Evolutionary conservation across 1,140 invertebrate species (phyloP).

Genomic region (Lycorma delicatula): DNA sequence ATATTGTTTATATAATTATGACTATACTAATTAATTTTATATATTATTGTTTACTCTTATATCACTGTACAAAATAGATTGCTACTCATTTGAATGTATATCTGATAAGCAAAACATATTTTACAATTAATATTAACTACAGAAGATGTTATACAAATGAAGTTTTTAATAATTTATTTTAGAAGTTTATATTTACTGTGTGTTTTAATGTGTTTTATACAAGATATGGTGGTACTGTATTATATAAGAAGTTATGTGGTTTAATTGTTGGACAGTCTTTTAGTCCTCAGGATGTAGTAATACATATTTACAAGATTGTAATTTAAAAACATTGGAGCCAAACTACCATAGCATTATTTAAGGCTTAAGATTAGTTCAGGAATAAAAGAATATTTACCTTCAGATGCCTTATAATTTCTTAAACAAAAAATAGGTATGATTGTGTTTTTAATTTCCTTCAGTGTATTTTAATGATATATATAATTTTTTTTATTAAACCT

Average conservation of each 20-base stretch:
- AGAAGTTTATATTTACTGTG: not conserved
- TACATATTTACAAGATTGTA: slow-evolving; percentile 2
- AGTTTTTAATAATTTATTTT: not conserved
- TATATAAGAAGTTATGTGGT: not conserved
- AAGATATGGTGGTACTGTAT: not conserved
- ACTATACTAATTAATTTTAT: not conserved
- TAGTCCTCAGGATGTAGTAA: slow-evolving; percentile 1
- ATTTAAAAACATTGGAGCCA: not conserved
- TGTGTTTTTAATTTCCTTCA: not conserved
- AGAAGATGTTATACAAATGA: not conserved
- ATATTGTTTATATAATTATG: not conserved
- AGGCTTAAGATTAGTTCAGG: too few species aligned
- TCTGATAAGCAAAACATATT: not conserved
- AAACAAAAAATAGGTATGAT: not conserved
- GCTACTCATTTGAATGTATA: not conserved
- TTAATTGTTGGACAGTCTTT: not conserved
- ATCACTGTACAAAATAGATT: slow-evolving; percentile 2
- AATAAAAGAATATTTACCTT: not conserved
- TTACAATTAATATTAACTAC: not conserved
- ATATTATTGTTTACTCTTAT: not conserved
- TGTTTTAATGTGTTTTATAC: not conserved
- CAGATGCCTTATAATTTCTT: not conserved
- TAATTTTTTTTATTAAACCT: not conserved
- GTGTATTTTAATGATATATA: not conserved
- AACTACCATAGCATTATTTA: slow-evolving; percentile 2